These are phyloP conservation scores for Ecliptopera silaceata DNA, from an alignment of 2,888 invertebrate genomes.

Conservation along the genomic window DNA sequence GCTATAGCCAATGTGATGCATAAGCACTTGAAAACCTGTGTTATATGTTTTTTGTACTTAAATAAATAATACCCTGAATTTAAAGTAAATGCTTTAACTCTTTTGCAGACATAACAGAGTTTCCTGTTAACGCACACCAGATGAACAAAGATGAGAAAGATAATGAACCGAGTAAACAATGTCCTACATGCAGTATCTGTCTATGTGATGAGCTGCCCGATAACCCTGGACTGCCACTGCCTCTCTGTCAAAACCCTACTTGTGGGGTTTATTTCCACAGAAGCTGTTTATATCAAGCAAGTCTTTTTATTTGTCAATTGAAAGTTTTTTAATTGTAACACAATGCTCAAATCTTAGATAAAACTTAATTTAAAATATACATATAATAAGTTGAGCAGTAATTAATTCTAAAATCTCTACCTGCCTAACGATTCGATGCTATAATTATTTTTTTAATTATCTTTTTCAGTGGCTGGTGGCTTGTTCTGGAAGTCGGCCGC, in stretches of 20 bases:
- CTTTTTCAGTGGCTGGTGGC: conserved; percentile 70
- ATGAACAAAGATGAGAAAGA: conserved; percentile 11
- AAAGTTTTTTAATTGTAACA: no score
- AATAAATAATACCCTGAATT: no score
- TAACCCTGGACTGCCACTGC: conserved; percentile 57
- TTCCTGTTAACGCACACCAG: conserved; percentile 35
- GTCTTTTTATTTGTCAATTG: background rate
- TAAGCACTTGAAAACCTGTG: no score
- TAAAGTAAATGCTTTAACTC: no score
- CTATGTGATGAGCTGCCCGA: conserved; percentile 58
- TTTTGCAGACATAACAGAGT: conserved; percentile 46
- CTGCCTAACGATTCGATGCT: background rate
- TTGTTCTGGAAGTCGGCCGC: conserved; percentile 60
- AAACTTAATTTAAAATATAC: no score
- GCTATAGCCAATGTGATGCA: no score
- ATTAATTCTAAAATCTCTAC: no score
- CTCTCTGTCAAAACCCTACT: conserved; percentile 62
- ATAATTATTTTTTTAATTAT: background rate
- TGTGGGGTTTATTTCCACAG: conserved; percentile 70
- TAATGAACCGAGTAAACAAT: conserved; percentile 29
- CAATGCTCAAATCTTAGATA: no score
- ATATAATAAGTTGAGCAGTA: no score
- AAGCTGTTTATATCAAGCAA: conserved; percentile 67
- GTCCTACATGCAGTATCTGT: conserved; percentile 62
- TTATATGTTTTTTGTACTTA: no score